phyloP scores from a whole-genome alignment of 2,888 invertebrate genomes.

The Diarsia rubi region DNA sequence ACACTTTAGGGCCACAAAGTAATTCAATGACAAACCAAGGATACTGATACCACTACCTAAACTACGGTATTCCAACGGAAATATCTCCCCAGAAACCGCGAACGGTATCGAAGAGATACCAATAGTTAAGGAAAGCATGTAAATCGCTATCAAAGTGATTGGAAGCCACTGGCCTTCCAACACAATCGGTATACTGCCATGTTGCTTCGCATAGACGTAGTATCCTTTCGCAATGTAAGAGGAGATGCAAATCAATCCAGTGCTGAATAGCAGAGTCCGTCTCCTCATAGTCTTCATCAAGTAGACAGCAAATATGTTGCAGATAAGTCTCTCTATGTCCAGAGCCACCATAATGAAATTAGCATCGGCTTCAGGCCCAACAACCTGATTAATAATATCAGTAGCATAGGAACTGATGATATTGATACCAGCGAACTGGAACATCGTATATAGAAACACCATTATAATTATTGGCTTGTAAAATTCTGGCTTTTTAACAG shows the following conservation, averaged over 20 bases:
- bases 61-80: constrained; percentile 91
- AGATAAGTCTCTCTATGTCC: constrained; percentile 91
- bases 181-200: constrained; percentile 72
- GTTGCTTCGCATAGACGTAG: constrained; percentile 83
- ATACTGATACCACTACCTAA: constrained; percentile 92
- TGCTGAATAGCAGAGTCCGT: constrained; percentile 91
- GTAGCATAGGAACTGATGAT: constrained; percentile 93
- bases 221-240: constrained; percentile 90
- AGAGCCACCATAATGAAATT: constrained; percentile 92
- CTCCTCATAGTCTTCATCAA: constrained; percentile 91
- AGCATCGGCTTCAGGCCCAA: constrained; percentile 91
- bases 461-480: constrained; percentile 91
- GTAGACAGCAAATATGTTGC: constrained; percentile 91
- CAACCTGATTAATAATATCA: constrained; percentile 91
- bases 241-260: constrained; percentile 90
- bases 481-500: constrained; percentile 88
- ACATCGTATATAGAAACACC: constrained; percentile 92
- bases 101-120: constrained; percentile 93
- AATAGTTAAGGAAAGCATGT: constrained; percentile 91
- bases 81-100: constrained; percentile 93
- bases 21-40: constrained; percentile 91
- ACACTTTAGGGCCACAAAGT: constrained; percentile 92
- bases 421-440: constrained; percentile 93
- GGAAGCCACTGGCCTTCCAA: constrained; percentile 86
- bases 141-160: constrained; percentile 87